Percentiles rank a stretch among this genome's conserved stretches.
phyloP scores from a whole-genome alignment of 2,113 vertebrate species.

The Pseudopipra pipra region DNA sequence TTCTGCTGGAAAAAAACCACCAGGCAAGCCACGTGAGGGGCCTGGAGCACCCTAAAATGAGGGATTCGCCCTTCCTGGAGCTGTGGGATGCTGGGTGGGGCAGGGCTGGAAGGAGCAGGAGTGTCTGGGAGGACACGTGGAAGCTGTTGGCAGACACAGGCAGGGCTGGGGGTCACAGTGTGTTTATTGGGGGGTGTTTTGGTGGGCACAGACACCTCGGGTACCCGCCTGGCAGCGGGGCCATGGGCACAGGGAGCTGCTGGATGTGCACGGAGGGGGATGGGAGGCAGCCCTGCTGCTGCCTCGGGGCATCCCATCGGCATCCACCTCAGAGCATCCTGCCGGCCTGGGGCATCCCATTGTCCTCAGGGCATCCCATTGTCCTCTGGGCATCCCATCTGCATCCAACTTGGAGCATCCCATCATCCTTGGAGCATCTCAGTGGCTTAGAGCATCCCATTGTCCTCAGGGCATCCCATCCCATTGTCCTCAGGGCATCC shows the following conservation, averaged over 20 bases:
- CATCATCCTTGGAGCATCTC: not conserved
- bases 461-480: no score
- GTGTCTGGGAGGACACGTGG: not conserved
- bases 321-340: not conserved
- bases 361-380: accelerated
- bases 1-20: not conserved
- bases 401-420: not conserved
- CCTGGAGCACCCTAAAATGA: not conserved
- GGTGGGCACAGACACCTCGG: not conserved
- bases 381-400: accelerated
- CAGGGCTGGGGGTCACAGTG: not conserved
- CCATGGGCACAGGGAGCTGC: not conserved
- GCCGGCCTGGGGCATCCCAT: accelerated
- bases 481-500: not conserved
- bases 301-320: not conserved
- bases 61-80: not conserved
- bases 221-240: not conserved
- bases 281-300: not conserved
- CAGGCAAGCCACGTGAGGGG: accelerated
- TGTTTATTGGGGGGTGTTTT: slow-evolving; percentile 2
- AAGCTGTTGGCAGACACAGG: not conserved
- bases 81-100: accelerated
- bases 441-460: not conserved
- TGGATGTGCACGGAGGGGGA: not conserved
- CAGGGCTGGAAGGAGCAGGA: no score